Conservation (phyloP, 2,797 vertebrate genomes). For the Thaleichthys pacificus region DNA sequence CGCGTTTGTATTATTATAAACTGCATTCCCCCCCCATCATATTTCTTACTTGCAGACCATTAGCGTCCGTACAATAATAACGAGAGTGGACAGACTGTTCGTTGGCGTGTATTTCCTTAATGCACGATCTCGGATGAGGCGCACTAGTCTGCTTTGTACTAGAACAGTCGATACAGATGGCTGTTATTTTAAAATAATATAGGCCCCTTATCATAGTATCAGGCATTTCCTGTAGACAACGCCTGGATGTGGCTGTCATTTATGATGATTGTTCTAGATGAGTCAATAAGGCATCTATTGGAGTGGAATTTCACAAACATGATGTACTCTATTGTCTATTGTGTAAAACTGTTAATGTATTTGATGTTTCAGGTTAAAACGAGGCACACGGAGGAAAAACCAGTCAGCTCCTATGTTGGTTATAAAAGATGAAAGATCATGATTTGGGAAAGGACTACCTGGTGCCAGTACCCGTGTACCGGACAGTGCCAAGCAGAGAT, state of each 20-base stretch:
- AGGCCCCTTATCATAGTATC: no score
- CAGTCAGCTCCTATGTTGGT: slow-evolving; percentile 64
- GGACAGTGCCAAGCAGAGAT: slow-evolving; percentile 73
- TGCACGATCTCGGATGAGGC: no score
- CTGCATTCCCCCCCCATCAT: neutral
- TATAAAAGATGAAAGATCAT: slow-evolving; percentile 88
- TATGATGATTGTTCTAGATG: neutral
- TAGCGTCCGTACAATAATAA: no score
- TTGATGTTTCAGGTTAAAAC: slow-evolving; percentile 10
- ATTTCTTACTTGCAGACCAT: no score
- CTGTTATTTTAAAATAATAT: neutral
- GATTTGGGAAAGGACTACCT: slow-evolving; percentile 85
- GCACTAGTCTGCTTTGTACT: neutral
- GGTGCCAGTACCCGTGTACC: slow-evolving; percentile 82
- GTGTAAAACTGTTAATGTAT: neutral
- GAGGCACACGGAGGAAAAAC: slow-evolving; percentile 29
- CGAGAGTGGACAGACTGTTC: no score
- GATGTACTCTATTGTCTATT: neutral
- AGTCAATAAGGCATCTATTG: neutral
- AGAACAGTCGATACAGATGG: neutral
- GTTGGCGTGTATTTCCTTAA: no score
- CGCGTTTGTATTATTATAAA: neutral
- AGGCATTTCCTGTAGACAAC: no score
- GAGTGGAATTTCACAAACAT: neutral
- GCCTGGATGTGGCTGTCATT: no score